phyloP scores from a whole-genome alignment of 1,140 invertebrate species.

The Scylla paramamosain region DNA sequence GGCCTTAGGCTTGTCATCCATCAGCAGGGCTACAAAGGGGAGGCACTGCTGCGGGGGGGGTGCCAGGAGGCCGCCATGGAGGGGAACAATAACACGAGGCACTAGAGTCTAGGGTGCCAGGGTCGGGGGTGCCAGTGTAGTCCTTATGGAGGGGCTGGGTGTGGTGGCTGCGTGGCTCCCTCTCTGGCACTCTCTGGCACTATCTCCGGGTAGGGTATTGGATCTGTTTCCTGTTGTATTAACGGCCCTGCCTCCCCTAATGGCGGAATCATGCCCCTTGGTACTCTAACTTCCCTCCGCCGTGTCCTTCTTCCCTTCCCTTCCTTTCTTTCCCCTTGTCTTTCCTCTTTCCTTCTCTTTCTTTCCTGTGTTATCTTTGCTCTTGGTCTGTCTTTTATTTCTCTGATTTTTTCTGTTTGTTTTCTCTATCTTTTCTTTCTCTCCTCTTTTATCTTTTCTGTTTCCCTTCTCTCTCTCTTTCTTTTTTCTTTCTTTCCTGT shows the following conservation, averaged over 20 bases:
- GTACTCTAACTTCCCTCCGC: background rate
- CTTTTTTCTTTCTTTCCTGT: background rate
- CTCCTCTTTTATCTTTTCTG: background rate
- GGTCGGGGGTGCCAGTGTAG: background rate
- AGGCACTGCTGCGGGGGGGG: background rate
- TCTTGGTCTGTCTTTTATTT: background rate
- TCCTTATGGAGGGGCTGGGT: background rate
- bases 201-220: slow-evolving; percentile 65
- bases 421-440: background rate
- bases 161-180: background rate
- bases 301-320: background rate
- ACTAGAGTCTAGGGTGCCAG: slow-evolving; percentile 41
- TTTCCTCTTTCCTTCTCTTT: background rate
- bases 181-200: slow-evolving; percentile 16
- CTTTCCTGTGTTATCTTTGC: background rate
- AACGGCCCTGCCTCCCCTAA: slow-evolving; percentile 55
- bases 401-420: background rate
- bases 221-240: slow-evolving; percentile 73
- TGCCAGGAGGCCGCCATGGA: background rate
- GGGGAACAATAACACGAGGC: background rate
- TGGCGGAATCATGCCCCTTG: slow-evolving; percentile 60
- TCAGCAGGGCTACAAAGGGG: slow-evolving; percentile 15
- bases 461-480: background rate
- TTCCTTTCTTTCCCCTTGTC: slow-evolving; percentile 7
- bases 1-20: background rate